Percentiles rank a stretch among this genome's conserved stretches.
phyloP scores from a whole-genome alignment of 2,113 vertebrate genomes.

The Stercorarius parasiticus region DNA sequence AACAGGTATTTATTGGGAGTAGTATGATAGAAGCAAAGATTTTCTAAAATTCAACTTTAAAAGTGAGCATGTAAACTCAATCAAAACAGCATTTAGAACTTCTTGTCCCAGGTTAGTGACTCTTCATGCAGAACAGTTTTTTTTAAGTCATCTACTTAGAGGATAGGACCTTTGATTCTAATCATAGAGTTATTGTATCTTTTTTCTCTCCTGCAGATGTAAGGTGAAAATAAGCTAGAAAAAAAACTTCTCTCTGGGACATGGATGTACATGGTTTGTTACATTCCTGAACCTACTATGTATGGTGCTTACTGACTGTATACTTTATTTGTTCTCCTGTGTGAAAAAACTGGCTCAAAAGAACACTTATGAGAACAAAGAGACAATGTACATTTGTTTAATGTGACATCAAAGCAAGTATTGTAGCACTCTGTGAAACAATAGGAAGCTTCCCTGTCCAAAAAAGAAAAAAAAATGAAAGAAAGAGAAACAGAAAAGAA shows the following conservation, averaged over 20 bases:
- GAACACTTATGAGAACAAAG: conserved; percentile 81
- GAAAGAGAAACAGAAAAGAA: conserved; percentile 47
- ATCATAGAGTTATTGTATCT: conserved; percentile 57
- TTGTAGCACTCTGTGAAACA: conserved; percentile 79
- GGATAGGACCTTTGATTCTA: conserved; percentile 66
- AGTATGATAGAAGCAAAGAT: conserved; percentile 72
- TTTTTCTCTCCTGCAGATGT: conserved; percentile 83
- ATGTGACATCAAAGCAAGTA: conserved; percentile 82
- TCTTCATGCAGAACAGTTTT: conserved; percentile 56
- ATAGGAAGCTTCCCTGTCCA: conserved; percentile 76
- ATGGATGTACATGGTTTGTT: conserved; percentile 82
- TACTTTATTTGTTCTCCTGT: conserved; percentile 80
- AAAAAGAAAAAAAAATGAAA: conserved; percentile 24
- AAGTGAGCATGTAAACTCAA: conserved; percentile 72
- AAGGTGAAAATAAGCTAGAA: conserved; percentile 90
- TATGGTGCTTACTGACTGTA: conserved; percentile 90
- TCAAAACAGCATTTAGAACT: conserved; percentile 69
- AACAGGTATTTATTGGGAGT: conserved; percentile 72
- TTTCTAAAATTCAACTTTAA: conserved; percentile 73
- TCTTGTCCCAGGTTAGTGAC: conserved; percentile 69
- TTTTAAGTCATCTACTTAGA: conserved; percentile 43
- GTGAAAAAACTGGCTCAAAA: conserved; percentile 74
- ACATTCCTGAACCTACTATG: conserved; percentile 88
- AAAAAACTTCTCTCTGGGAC: conserved; percentile 82
- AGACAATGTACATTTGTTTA: conserved; percentile 82